Evolutionary conservation across 2,113 vertebrate species (phyloP), one percentile per base, ranked within the genome.

Genomic region (Pachypanchax playfairii): DNA sequence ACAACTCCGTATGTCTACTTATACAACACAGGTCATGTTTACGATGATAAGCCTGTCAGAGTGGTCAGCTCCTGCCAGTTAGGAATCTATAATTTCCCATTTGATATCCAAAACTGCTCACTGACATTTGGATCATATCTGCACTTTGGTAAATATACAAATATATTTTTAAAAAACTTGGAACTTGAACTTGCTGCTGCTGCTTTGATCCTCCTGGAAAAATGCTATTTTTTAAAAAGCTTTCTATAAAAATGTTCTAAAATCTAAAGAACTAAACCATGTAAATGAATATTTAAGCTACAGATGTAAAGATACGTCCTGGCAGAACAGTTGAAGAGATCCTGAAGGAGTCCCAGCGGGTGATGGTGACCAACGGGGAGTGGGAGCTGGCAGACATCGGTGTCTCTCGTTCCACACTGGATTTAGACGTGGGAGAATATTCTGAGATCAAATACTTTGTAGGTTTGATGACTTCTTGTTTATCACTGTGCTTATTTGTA

Each of bases 361-460:
- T 60, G 28, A 8, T 90, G 29, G 36, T 77, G 60, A 88, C 85
- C 22, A 89, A 84, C 1, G 91, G 91, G n/a, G 89, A 93, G 64
- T 91, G 84, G 91, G 86, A 87, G 47, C 85, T 87, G 2, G 20
- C 75, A 31, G 61, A 71, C 15, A 83, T 89, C 43, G 3, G 1
- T 2, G 0, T 43, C 8, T 1, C 4, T 29, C 2, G 1, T 1
- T 9, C 6, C 20, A 21, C 2, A 0, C 44, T 81, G 42, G 4
- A 0, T 0, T 36, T 72, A 36, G 0, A 9, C 0, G 14, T 0
- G 0, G 74, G 68, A 46, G 31, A 0, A 4, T 84, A 75, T 56
- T 79, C 75, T 21, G 28, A 65, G 29, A 21, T 77, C 4, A 8
- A 11, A 21, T 84, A 60, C 52, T 20, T 17, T 38, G 84, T 86